phyloP scores from a whole-genome alignment of 1,140 invertebrate genomes.

The Polypedilum vanderplanki region DNA sequence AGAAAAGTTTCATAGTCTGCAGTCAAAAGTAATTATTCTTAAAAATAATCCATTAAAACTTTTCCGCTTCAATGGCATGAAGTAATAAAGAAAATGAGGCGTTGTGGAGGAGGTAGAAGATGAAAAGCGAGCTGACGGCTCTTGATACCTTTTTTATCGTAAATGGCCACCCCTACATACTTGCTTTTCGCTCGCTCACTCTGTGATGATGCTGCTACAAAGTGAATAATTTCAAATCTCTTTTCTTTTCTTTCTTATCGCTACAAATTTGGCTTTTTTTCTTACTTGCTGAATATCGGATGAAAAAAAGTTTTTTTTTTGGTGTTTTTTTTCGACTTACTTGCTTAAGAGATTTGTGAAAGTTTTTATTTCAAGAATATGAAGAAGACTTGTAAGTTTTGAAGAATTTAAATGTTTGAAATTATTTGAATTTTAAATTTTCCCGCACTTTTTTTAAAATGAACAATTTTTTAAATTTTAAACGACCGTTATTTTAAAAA shows the following conservation, averaged over 20 bases:
- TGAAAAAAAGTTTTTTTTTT: too few species aligned
- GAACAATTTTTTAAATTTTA: too few species aligned
- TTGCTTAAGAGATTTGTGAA: too few species aligned
- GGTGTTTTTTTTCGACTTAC: too few species aligned
- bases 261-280: neutral
- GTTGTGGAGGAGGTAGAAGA: neutral
- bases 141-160: neutral
- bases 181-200: neutral
- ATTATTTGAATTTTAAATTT: too few species aligned
- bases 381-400: too few species aligned
- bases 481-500: too few species aligned
- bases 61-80: neutral
- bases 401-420: too few species aligned
- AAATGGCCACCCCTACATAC: neutral
- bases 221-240: neutral
- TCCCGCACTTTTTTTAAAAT: too few species aligned
- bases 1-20: neutral
- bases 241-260: neutral
- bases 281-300: too few species aligned
- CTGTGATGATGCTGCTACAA: neutral
- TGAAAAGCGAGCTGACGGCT: neutral
- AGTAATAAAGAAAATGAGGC: too few species aligned
- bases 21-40: slow-evolving; percentile 29
- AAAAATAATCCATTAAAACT: slow-evolving; percentile 1
- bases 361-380: too few species aligned